Percentiles rank a stretch among this genome's conserved stretches.
Evolutionary conservation across 2,888 invertebrate species (phyloP).

Genomic region (Nomada flava): DNA sequence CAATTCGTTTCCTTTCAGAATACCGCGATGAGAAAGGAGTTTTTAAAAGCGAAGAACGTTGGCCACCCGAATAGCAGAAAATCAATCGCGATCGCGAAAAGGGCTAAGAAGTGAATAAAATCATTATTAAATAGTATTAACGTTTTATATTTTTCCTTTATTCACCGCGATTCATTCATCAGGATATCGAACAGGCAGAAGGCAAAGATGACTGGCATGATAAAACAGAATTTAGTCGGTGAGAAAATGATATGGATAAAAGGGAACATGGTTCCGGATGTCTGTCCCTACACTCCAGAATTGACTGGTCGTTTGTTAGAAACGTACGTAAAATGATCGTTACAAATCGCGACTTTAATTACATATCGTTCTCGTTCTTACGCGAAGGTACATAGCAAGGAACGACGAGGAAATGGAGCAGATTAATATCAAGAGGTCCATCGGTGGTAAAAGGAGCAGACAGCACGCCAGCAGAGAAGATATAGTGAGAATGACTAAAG

Average conservation of each 20-base stretch:
- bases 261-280: slow-evolving; percentile 87
- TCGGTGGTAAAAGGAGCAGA: slow-evolving; percentile 90
- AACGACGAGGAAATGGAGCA: slow-evolving; percentile 93
- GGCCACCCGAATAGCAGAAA: slow-evolving; percentile 94
- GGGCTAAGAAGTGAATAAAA: slow-evolving; percentile 87
- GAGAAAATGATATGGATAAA: slow-evolving; percentile 93
- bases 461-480: slow-evolving; percentile 93
- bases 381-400: slow-evolving; percentile 86
- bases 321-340: slow-evolving; percentile 81
- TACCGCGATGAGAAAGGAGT: slow-evolving; percentile 53
- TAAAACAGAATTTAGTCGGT: slow-evolving; percentile 90
- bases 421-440: slow-evolving; percentile 91
- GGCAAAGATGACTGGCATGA: slow-evolving; percentile 87
- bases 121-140: neutral
- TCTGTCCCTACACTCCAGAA: slow-evolving; percentile 86
- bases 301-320: slow-evolving; percentile 87
- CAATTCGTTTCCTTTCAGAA: slow-evolving; percentile 54
- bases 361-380: neutral
- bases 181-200: slow-evolving; percentile 87
- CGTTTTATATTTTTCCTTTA: slow-evolving; percentile 2
- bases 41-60: slow-evolving; percentile 76
- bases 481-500: slow-evolving; percentile 90
- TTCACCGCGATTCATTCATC: slow-evolving; percentile 60
- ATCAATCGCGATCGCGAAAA: slow-evolving; percentile 90
- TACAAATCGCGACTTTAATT: accelerated